These are phyloP conservation scores for Apistogramma diplotaenia DNA, from an alignment of 2,113 vertebrate species.

Conservation along the genomic window DNA sequence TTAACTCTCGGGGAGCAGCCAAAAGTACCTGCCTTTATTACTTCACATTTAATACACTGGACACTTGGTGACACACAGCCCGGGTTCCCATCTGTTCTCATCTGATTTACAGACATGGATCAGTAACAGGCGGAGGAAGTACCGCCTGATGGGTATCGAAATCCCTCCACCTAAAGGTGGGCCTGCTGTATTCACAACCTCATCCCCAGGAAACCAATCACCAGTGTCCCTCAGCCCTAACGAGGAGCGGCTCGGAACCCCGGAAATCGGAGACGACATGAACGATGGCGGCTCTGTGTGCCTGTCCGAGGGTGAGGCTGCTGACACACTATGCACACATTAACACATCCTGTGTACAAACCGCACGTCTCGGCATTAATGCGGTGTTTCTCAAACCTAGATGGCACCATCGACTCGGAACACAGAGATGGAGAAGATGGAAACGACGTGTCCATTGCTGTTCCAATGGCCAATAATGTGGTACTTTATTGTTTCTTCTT, in stretches of 20 bases:
- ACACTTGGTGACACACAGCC: background rate
- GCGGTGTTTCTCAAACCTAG: constrained; percentile 69
- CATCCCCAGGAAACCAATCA: constrained; percentile 80
- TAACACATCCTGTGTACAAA: background rate
- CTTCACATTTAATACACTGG: no score
- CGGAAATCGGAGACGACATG: constrained; percentile 86
- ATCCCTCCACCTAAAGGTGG: constrained; percentile 94
- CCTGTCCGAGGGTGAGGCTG: constrained; percentile 86
- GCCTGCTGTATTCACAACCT: constrained; percentile 88
- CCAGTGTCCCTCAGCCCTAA: constrained; percentile 81
- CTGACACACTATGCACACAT: background rate
- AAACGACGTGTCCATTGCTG: constrained; percentile 73
- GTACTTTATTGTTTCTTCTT: constrained; percentile 68
- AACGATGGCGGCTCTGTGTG: constrained; percentile 88
- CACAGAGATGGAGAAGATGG: constrained; percentile 77
- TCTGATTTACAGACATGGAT: constrained; percentile 91
- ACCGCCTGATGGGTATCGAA: constrained; percentile 97
- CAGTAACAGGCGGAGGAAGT: constrained; percentile 97
- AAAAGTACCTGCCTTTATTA: no score
- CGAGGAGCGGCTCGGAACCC: constrained; percentile 75
- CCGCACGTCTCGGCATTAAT: background rate
- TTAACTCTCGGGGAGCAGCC: background rate
- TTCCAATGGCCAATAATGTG: constrained; percentile 83
- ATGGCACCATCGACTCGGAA: constrained; percentile 83
- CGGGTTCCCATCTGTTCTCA: background rate